Evolutionary conservation across 2,888 invertebrate genomes (phyloP).

Genomic region (Pammene fasciana): DNA sequence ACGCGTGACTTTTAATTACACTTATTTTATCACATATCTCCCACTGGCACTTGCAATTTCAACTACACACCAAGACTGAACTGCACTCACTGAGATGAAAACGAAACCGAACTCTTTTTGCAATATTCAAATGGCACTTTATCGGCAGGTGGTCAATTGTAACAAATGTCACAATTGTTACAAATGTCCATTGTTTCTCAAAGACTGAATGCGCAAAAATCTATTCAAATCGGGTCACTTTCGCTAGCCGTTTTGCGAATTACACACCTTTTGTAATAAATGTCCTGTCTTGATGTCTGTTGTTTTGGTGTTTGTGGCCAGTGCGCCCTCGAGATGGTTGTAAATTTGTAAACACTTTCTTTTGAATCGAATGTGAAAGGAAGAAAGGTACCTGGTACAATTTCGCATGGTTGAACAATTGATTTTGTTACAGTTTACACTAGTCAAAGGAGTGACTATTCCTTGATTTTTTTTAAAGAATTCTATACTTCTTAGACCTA

Average conservation of each 20-base stretch:
- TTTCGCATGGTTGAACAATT: conserved; percentile 59
- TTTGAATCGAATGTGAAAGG: conserved; percentile 52
- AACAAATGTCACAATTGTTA: conserved; percentile 49
- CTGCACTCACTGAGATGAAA: conserved; percentile 59
- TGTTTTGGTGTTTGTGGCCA: conserved; percentile 69
- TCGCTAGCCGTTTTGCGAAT: conserved; percentile 65
- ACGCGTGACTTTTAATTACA: conserved; percentile 6
- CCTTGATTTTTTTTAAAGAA: not conserved
- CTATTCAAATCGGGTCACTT: conserved; percentile 62
- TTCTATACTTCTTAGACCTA: not conserved
- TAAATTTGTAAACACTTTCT: conserved; percentile 76
- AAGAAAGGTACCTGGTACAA: conserved; percentile 72
- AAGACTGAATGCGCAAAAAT: conserved; percentile 44
- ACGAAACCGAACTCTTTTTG: conserved; percentile 58
- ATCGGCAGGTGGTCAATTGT: conserved; percentile 77
- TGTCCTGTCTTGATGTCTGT: conserved; percentile 50
- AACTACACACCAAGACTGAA: conserved; percentile 61
- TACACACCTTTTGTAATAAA: conserved; percentile 62
- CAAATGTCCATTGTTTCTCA: conserved; percentile 42
- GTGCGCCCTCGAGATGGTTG: conserved; percentile 62
- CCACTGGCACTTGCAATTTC: conserved; percentile 46
- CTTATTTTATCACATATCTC: conserved; percentile 16
- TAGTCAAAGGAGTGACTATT: conserved; percentile 14
- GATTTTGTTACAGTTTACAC: conserved; percentile 15
- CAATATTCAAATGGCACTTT: conserved; percentile 70